Evolutionary conservation across 2,797 vertebrate genomes (phyloP).

Genomic region (Eupleurogrammus muticus): DNA sequence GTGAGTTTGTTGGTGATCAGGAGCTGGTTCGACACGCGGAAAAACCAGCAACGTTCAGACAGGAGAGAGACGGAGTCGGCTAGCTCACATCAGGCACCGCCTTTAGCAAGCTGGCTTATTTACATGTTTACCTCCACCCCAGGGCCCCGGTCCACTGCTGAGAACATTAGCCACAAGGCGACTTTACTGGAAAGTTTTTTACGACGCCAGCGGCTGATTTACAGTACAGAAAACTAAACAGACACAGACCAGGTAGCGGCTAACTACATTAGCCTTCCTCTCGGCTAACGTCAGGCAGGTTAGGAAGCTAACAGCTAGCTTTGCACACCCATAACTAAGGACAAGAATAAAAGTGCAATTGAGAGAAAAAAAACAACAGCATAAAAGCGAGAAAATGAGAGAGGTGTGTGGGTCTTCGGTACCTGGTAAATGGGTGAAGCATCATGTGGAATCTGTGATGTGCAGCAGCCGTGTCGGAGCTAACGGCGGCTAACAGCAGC

Average conservation of each 20-base stretch:
- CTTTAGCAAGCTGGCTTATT: background rate
- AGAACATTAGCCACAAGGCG: too few relatives aligned
- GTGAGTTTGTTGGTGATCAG: too few relatives aligned
- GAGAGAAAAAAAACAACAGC: background rate
- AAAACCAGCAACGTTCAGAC: fast-evolving
- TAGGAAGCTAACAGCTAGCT: conserved; percentile 12
- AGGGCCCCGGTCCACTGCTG: fast-evolving
- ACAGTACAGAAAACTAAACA: background rate
- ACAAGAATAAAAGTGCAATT: conserved; percentile 3
- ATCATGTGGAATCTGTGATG: conserved; percentile 36
- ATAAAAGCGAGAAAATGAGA: background rate
- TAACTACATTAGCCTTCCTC: conserved; percentile 29
- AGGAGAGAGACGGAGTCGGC: background rate
- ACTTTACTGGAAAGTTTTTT: fast-evolving
- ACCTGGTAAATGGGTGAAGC: conserved; percentile 45
- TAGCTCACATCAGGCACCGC: background rate
- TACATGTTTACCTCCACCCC: background rate
- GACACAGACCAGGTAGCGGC: background rate
- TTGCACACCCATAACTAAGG: background rate
- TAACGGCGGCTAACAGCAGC: conserved; percentile 6
- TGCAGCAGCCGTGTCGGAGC: conserved; percentile 14
- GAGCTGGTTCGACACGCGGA: fast-evolving
- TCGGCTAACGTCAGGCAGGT: conserved; percentile 21
- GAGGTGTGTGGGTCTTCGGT: fast-evolving
- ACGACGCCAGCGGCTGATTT: fast-evolving